These are phyloP conservation scores for Aleiodes testaceus DNA, from an alignment of 2,888 invertebrate species.

Conservation along the genomic window DNA sequence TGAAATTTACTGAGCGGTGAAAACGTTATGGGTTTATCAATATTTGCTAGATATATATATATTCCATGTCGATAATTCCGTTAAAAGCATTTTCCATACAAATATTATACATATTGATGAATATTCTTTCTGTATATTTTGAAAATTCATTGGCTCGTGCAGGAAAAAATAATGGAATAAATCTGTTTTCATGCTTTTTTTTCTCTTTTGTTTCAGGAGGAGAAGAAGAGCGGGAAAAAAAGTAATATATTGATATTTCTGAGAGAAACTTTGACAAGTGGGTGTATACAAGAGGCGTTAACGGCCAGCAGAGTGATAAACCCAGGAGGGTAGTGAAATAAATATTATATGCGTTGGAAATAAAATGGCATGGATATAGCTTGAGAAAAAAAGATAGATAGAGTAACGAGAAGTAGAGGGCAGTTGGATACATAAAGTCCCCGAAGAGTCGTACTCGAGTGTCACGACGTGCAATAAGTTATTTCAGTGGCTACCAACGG, in stretches of 20 bases:
- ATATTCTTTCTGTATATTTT: slow-evolving; percentile 3
- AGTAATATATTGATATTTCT: slow-evolving; percentile 25
- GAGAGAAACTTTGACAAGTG: slow-evolving; percentile 42
- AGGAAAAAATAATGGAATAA: neutral
- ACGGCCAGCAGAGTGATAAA: slow-evolving; percentile 63
- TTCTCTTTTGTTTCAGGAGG: neutral
- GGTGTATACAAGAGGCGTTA: slow-evolving; percentile 32
- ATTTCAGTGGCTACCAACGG: slow-evolving; percentile 53
- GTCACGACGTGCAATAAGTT: slow-evolving; percentile 57
- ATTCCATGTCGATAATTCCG: slow-evolving; percentile 40
- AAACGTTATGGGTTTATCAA: slow-evolving; percentile 47
- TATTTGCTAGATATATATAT: slow-evolving; percentile 44
- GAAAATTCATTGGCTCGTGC: slow-evolving; percentile 17
- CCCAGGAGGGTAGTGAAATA: slow-evolving; percentile 62
- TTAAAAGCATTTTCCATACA: slow-evolving; percentile 42
- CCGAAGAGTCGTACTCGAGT: slow-evolving; percentile 10
- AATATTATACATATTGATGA: slow-evolving; percentile 40
- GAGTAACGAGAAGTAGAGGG: slow-evolving; percentile 23
- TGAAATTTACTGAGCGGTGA: slow-evolving; percentile 45
- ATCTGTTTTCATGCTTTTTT: neutral
- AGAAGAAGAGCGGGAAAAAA: neutral
- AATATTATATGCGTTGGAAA: slow-evolving; percentile 68
- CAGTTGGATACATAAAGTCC: slow-evolving; percentile 19
- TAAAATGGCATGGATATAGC: slow-evolving; percentile 54
- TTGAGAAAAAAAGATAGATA: slow-evolving; percentile 37